Evolutionary conservation across 2,888 invertebrate genomes (phyloP), one percentile per base, ranked within the genome.

Genomic region (Xestia rhomboidea): DNA sequence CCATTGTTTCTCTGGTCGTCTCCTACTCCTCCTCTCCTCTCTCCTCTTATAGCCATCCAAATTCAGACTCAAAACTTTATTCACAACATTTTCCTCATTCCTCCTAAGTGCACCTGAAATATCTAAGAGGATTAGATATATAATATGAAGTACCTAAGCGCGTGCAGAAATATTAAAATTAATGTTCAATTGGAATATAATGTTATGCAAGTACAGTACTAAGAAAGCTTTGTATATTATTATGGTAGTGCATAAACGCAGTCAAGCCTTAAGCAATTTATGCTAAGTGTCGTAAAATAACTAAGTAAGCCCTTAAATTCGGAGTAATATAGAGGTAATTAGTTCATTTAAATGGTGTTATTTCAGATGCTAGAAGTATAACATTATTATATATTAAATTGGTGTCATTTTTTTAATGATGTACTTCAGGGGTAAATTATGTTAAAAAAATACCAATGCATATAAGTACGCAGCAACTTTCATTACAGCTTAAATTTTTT

Each of bases 231-330:
- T n/a, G 10, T 46, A 15, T 54, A 69, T 49, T 49, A 30, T 57
- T 30, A 71, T 46, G 54, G 18, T 62, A 34, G 21, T 57, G 18
- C 27, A 6, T 68, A 64, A 68, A 72, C 64, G 63, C 44, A 46
- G 24, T 60, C 54, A 71, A 46, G 76, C 80, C 80, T n/a, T 70
- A 10, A 76, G 80, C 80, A 76, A 81, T 81, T 81, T 81, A 81
- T 81, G 80, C 67, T 81, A 81, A 81, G 46, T 81, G 34, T 68
- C 70, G 70, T 41, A 18, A 62, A 81, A 71, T 76, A 54, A 81
- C 64, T 13, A 68, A 76, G 54, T 81, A n/a, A 57, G 46, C 41
- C 51, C 67, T 54, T 27, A 70, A 80, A 68, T 81, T 68, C 54
- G 34, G 27, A 54, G 46, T 41, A 76, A 49, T 54, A 41, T 67